Conservation (phyloP, 2,797 vertebrate genomes). For the Sparidentex hasta region DNA sequence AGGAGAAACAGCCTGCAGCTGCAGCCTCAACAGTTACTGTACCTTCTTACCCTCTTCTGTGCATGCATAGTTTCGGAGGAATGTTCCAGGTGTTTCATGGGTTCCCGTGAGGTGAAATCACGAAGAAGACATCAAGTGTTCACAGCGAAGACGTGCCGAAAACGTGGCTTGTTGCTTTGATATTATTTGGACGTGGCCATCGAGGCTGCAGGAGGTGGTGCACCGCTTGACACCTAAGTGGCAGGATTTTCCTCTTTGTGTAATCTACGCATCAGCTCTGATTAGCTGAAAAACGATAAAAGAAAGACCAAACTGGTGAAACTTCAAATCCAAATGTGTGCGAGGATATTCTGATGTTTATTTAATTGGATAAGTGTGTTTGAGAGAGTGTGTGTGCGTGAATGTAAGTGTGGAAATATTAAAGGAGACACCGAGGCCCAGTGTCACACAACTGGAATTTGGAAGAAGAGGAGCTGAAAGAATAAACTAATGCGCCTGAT, state of each 20-base stretch:
- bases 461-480: conserved; percentile 50
- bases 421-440: conserved; percentile 65
- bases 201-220: not conserved
- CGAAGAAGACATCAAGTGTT: conserved; percentile 41
- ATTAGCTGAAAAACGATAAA: conserved; percentile 34
- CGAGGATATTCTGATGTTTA: conserved; percentile 39
- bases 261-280: conserved; percentile 27
- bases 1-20: conserved; percentile 47
- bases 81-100: conserved; percentile 43
- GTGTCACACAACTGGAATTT: conserved; percentile 75
- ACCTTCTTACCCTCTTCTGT: conserved; percentile 20
- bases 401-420: conserved; percentile 48
- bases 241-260: conserved; percentile 26
- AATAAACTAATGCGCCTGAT: conserved; percentile 60
- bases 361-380: conserved; percentile 22
- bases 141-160: conserved; percentile 7
- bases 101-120: conserved; percentile 44
- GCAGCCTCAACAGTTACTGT: conserved; percentile 18
- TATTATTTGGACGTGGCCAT: conserved; percentile 22
- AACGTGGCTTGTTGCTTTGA: not conserved
- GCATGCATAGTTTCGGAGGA: conserved; percentile 26
- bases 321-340: conserved; percentile 25
- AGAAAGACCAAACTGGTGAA: conserved; percentile 16
- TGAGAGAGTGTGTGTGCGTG: conserved; percentile 2
- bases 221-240: conserved; percentile 12